Conservation (phyloP, 2,797 vertebrate genomes). For the Macrochelys suwanniensis region DNA sequence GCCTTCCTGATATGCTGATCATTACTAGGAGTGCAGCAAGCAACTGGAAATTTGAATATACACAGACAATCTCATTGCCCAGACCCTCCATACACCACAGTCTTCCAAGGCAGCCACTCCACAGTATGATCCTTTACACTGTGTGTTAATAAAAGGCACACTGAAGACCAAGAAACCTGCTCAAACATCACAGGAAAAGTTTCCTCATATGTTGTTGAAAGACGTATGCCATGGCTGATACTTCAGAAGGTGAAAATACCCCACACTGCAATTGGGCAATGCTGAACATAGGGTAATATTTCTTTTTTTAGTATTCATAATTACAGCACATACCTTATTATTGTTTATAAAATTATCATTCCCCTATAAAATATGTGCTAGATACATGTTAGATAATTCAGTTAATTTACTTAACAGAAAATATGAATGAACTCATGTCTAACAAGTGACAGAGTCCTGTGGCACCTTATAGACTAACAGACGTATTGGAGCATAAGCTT, state of each 20-base stretch:
- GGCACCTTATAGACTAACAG: too few species aligned
- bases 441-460: background rate
- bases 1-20: background rate
- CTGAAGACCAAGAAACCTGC: background rate
- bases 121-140: slow-evolving; percentile 28
- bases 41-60: background rate
- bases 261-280: background rate
- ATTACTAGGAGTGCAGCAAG: background rate
- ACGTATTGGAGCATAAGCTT: too few species aligned
- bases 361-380: background rate
- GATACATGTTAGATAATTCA: background rate
- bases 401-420: slow-evolving; percentile 13
- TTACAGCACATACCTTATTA: background rate
- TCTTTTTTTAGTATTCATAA: background rate
- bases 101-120: background rate
- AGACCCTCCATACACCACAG: background rate
- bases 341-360: background rate
- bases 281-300: background rate
- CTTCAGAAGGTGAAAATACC: slow-evolving; percentile 6
- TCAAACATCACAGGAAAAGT: slow-evolving; percentile 8
- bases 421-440: background rate
- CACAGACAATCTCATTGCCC: fast-evolving
- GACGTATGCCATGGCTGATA: background rate
- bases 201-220: slow-evolving; percentile 21
- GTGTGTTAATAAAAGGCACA: background rate